A percentile compares a stretch with the other conserved stretches of the same genome.
These are phyloP conservation scores for Pan paniscus DNA, from an alignment of 2,113 vertebrate genomes.

Conservation along the genomic window DNA sequence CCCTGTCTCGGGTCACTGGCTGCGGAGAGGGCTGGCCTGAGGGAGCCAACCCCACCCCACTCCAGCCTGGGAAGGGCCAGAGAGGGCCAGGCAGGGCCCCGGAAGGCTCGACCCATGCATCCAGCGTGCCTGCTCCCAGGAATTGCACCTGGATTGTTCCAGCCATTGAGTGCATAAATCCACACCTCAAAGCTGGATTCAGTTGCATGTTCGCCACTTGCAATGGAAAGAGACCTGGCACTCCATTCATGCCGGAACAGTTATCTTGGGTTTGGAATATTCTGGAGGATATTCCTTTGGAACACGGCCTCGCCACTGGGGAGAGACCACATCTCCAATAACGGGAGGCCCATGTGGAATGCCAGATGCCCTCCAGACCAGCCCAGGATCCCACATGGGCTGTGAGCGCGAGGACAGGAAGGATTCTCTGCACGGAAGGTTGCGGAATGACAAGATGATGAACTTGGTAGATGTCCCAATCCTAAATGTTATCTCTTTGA, in stretches of 20 bases:
- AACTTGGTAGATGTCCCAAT: not conserved
- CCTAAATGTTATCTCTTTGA: conserved; percentile 32
- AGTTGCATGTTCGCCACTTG: not conserved
- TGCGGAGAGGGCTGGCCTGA: not conserved
- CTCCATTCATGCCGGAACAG: not conserved
- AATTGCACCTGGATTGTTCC: not conserved
- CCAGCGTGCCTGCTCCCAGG: rapidly evolving
- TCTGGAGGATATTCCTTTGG: not conserved
- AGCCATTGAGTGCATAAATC: not conserved
- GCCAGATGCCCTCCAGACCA: not conserved
- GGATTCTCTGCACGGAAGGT: rapidly evolving
- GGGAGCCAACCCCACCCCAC: not conserved
- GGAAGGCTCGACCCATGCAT: rapidly evolving
- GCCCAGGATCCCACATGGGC: no score
- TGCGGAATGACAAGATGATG: not conserved
- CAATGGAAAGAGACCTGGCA: not conserved
- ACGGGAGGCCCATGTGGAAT: rapidly evolving
- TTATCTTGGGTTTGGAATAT: not conserved
- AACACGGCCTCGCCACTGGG: not conserved
- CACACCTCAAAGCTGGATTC: not conserved
- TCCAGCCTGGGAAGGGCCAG: not conserved
- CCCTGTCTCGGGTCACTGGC: not conserved
- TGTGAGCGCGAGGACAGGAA: rapidly evolving
- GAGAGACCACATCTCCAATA: not conserved
- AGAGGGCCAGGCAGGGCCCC: not conserved